These are phyloP conservation scores for Hephaestus fuliginosus DNA, from an alignment of 2,797 vertebrate species.

Conservation along the genomic window DNA sequence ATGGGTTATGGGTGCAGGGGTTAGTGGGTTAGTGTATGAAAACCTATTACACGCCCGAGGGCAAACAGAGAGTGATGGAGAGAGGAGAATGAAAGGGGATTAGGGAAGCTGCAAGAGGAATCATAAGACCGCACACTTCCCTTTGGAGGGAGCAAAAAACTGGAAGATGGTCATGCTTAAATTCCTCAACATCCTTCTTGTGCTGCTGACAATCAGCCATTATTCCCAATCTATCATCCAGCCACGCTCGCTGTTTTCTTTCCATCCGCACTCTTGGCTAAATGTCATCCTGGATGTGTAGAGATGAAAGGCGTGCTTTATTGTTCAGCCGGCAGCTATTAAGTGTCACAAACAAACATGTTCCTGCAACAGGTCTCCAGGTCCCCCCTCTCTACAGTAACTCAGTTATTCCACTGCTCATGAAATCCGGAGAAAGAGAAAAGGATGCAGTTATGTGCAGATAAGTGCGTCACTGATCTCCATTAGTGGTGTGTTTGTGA, in stretches of 20 bases:
- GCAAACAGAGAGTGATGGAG: conserved; percentile 4
- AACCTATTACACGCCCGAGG: conserved; percentile 21
- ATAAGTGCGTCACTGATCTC: not conserved
- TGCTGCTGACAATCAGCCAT: conserved; percentile 29
- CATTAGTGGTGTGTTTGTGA: not conserved
- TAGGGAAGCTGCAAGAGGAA: not conserved
- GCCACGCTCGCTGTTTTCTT: not conserved
- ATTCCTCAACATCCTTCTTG: conserved; percentile 45
- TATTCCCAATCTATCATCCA: conserved; percentile 33
- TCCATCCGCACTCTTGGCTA: conserved; percentile 16
- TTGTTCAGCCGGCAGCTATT: conserved; percentile 24
- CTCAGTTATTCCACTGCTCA: not conserved
- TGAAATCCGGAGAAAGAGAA: conserved; percentile 19
- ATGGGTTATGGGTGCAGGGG: conserved; percentile 20
- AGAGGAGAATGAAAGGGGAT: conserved; percentile 6
- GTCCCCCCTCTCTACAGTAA: not conserved
- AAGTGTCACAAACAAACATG: conserved; percentile 12
- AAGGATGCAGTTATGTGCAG: not conserved
- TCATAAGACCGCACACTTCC: conserved; percentile 21
- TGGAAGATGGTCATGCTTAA: conserved; percentile 27
- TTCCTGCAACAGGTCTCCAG: conserved; percentile 1
- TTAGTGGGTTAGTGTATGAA: conserved; percentile 32
- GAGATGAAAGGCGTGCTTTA: conserved; percentile 39
- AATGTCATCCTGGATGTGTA: conserved; percentile 58
- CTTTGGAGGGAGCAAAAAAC: not conserved